These are phyloP conservation scores for Eupelmus urozonus DNA, from an alignment of 2,888 invertebrate genomes.

Conservation along the genomic window DNA sequence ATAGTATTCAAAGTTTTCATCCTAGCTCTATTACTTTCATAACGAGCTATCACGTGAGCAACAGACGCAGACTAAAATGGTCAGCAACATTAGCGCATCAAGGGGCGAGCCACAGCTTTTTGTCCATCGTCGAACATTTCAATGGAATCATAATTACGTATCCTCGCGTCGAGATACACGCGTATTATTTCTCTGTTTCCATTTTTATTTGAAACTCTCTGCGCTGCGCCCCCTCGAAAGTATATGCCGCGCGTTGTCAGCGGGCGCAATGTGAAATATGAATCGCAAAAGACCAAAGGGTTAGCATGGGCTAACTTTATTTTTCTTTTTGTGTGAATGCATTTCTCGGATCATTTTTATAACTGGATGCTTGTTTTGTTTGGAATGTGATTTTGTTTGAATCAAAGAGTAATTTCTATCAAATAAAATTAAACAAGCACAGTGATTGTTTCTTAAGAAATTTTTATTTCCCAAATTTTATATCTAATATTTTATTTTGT, in stretches of 20 bases:
- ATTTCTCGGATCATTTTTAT: slow-evolving; percentile 48
- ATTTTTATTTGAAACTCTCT: slow-evolving; percentile 34
- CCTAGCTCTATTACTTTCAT: no score
- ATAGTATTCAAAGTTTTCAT: no score
- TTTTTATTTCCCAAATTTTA: no score
- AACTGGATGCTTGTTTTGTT: slow-evolving; percentile 29
- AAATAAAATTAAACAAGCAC: no score
- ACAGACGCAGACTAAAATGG: slow-evolving; percentile 28
- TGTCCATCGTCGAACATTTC: slow-evolving; percentile 66
- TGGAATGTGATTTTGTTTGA: neutral
- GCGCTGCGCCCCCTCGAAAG: neutral
- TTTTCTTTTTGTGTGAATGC: neutral
- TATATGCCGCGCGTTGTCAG: slow-evolving; percentile 17
- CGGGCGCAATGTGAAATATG: slow-evolving; percentile 56
- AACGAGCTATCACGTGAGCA: no score
- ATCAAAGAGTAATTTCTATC: no score
- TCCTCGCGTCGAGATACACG: slow-evolving; percentile 15
- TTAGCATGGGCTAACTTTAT: no score
- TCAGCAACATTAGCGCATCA: slow-evolving; percentile 65
- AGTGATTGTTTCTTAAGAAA: no score
- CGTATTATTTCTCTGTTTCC: slow-evolving; percentile 60
- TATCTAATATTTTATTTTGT: neutral
- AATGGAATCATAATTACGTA: slow-evolving; percentile 70
- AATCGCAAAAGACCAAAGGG: slow-evolving; percentile 60
- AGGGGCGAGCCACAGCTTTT: slow-evolving; percentile 41